Evolutionary conservation across 2,888 invertebrate species (phyloP), one percentile per base, ranked within the genome.

Genomic region (Villa cingulata): DNA sequence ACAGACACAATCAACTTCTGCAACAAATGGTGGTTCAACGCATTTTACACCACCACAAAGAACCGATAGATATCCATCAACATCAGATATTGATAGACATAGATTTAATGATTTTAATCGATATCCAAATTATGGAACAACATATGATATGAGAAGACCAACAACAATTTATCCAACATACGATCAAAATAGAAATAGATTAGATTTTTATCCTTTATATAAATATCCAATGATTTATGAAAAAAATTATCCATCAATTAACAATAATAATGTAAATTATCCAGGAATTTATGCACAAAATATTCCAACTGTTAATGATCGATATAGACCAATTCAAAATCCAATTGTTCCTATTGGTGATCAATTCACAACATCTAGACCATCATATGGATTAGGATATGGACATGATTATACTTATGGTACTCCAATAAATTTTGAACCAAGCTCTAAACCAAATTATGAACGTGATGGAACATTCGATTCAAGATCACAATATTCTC

Each of bases 171-270:
- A 47, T 37, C 38, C 41, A 17, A 40, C 44, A 2, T 41, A 45
- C 18, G 45, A 47, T 23, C 41, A 27, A 19, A 42, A 42, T 18
- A 52, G 53, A 14, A 66, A 68, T 58, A 64, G 62, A 14, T 54
- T 68, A 37, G 65, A 64, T 41, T 68, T 66, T 51, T 63, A 64
- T 56, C 68, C 68, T 1, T 53, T 65, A 1, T 69, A 68, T 50
- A 63, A 67, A 48, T 62, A 65, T 50, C 69, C 69, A 7, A 65
- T 60, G 51, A 55, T 68, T n/a, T 69, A 69, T 48, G 68, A 69
- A 45, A 61, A 59, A 41, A 67, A 64, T 46, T 69, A 67, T 53
- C 68, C 69, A 2, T 57, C 66, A 9, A 66, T 67, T n/a, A n/a
- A n/a, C n/a, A 68, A 66, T 48, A 62, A 65, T 7, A 61, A 66